These are phyloP conservation scores for Spodoptera littoralis DNA, from an alignment of 2,888 invertebrate species.

Conservation along the genomic window DNA sequence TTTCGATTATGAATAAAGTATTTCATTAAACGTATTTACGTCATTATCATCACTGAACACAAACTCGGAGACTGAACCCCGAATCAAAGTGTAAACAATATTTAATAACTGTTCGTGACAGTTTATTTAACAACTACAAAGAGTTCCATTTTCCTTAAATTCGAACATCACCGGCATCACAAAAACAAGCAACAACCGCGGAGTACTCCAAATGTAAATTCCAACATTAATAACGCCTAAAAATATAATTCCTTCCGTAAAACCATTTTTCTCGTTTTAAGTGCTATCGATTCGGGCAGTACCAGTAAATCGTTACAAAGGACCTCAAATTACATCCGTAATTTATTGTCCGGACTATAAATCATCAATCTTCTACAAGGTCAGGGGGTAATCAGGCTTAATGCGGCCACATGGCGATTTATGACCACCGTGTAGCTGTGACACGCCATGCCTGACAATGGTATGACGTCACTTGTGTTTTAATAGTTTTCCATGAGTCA, in stretches of 20 bases:
- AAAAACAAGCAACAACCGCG: conserved; percentile 12
- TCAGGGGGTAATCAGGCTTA: conserved; percentile 66
- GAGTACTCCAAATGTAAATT: conserved; percentile 14
- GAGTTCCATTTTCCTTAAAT: conserved; percentile 12
- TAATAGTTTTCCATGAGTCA: conserved; percentile 47
- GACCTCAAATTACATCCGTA: conserved; percentile 56
- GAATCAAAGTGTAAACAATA: not conserved
- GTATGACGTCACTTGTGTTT: conserved; percentile 44
- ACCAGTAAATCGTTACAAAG: conserved; percentile 57
- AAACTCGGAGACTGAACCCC: too few species aligned
- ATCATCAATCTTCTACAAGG: conserved; percentile 71
- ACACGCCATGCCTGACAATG: conserved; percentile 52
- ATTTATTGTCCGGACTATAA: conserved; percentile 63
- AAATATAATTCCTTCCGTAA: conserved; percentile 28
- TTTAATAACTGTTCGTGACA: conserved; percentile 19
- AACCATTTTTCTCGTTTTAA: conserved; percentile 53
- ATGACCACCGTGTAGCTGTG: conserved; percentile 54
- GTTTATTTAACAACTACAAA: conserved; percentile 29
- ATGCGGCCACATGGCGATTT: conserved; percentile 65
- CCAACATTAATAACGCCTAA: conserved; percentile 39
- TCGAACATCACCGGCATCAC: conserved; percentile 14
- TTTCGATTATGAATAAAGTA: too few species aligned
- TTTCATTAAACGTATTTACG: too few species aligned
- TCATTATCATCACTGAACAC: too few species aligned
- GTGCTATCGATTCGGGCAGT: conserved; percentile 58